Evolutionary conservation across 2,888 invertebrate genomes (phyloP).

Genomic region (Fragum whitleyi): DNA sequence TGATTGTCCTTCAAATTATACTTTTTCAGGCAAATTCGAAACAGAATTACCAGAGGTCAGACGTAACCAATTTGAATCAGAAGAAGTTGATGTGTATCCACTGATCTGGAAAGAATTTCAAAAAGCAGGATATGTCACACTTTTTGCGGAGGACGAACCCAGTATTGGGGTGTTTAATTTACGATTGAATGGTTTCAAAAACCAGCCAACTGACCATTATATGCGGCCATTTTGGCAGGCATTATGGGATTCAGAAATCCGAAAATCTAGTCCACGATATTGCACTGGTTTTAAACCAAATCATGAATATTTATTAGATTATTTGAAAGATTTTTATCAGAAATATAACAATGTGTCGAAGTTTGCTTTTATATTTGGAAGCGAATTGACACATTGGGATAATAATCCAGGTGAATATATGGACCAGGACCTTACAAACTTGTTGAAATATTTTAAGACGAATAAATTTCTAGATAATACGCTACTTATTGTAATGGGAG

Average conservation of each 20-base stretch:
- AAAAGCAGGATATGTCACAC: conserved; percentile 80
- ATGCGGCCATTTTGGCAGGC: conserved; percentile 83
- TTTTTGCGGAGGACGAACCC: conserved; percentile 83
- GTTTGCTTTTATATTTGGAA: conserved; percentile 79
- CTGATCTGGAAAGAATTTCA: conserved; percentile 81
- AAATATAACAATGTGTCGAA: conserved; percentile 77
- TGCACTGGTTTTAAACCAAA: conserved; percentile 79
- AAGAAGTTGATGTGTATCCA: conserved; percentile 76
- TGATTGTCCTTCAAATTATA: too few species aligned
- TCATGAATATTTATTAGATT: conserved; percentile 78
- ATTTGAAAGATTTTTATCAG: conserved; percentile 78
- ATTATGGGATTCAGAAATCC: conserved; percentile 69
- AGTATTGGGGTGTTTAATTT: conserved; percentile 79
- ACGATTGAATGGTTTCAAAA: conserved; percentile 80
- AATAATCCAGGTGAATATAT: conserved; percentile 81
- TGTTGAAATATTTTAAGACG: conserved; percentile 70
- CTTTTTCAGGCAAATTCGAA: conserved; percentile 70
- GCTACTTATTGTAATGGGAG: conserved; percentile 79
- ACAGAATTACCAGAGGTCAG: conserved; percentile 75
- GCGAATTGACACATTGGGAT: conserved; percentile 80
- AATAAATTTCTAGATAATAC: conserved; percentile 78
- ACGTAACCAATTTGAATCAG: conserved; percentile 58
- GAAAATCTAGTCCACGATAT: conserved; percentile 65
- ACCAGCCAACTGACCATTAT: conserved; percentile 82
- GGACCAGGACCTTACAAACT: conserved; percentile 76